Evolutionary conservation across 2,888 invertebrate genomes (phyloP).

Genomic region (Panopea generosa): DNA sequence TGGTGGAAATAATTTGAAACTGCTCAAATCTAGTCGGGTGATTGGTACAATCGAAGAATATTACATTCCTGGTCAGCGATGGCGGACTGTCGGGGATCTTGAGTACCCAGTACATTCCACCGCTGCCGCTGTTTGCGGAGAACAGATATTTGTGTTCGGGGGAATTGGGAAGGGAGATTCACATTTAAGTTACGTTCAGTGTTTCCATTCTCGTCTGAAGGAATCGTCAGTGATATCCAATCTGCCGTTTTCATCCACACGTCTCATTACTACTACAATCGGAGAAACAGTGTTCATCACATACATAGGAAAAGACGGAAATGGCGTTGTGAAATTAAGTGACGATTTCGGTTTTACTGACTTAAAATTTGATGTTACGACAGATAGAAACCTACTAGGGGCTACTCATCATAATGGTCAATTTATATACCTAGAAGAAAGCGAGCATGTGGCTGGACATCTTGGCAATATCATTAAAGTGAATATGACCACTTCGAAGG

Average conservation of each 20-base stretch:
- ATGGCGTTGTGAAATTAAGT: conserved; percentile 42
- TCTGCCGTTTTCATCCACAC: conserved; percentile 37
- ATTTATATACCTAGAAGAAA: conserved; percentile 48
- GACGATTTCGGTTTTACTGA: conserved; percentile 40
- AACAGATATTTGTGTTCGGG: conserved; percentile 63
- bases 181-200: conserved; percentile 47
- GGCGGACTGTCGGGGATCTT: conserved; percentile 63
- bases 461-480: conserved; percentile 48
- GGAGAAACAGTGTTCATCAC: conserved; percentile 44
- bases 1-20: conserved; percentile 56
- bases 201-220: conserved; percentile 57
- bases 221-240: conserved; percentile 53
- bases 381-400: conserved; percentile 47
- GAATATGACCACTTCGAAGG: conserved; percentile 38
- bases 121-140: conserved; percentile 50
- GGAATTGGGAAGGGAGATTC: conserved; percentile 46
- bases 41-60: conserved; percentile 62
- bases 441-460: conserved; percentile 9
- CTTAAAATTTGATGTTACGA: conserved; percentile 42
- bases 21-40: conserved; percentile 37
- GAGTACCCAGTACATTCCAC: conserved; percentile 54
- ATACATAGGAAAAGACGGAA: conserved; percentile 33
- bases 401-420: conserved; percentile 52
- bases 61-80: conserved; percentile 51
- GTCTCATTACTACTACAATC: conserved; percentile 41